Base-by-base conservation (phyloP, 1,140 invertebrate species). In the Trypoxylus dichotomus region DNA sequence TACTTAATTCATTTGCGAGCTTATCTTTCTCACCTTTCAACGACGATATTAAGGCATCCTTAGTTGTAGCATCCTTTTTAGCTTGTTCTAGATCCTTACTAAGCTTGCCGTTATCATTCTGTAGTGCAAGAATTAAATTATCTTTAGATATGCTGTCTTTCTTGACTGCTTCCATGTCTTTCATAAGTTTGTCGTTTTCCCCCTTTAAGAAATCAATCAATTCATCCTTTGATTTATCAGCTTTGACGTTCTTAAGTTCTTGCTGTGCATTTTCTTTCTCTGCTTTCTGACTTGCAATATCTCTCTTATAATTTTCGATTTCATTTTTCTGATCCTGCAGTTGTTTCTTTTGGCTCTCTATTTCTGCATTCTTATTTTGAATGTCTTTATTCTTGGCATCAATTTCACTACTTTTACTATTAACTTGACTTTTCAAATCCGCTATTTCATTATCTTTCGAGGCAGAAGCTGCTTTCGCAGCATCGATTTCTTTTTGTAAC, bases 181-280 rank as follows among this genome's bases (percentile, higher is more conserved):
- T 68, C 24, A 68, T 25, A 13, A 68, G 60, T 68, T 68, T 68
- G 7, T 68, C 60, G 21, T 68, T 68, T 68, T 68, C 60, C 1
- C 60, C 24, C 25, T 68, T 68, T 15, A 68, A 68, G 25, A 68
- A 68, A 21, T 68, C 24, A 11, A 68, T 68, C 60, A 68, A 8
- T 25, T 68, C 60, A 13, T 68, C 60, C 13, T 68, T 68, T 3
- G 60, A 68, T 27, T 6, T 68, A 6, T 68, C 60, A 13, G 24
- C 15, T 68, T 68, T 68, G 21, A 68, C 25, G 6, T 27, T 68
- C 7, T 25, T 11, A 25, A 68, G 11, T 29, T 68, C 60, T 3
- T 24, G 5, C 11, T 68, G 60, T 7, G 21, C 21, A 3, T 25
- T 27, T 68, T 68, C 60, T 29, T 68, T 68, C 0, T 74, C 41